Evolutionary conservation across 2,797 vertebrate genomes (phyloP), one percentile per base, ranked within the genome.

Genomic region (Channallabes apus): DNA sequence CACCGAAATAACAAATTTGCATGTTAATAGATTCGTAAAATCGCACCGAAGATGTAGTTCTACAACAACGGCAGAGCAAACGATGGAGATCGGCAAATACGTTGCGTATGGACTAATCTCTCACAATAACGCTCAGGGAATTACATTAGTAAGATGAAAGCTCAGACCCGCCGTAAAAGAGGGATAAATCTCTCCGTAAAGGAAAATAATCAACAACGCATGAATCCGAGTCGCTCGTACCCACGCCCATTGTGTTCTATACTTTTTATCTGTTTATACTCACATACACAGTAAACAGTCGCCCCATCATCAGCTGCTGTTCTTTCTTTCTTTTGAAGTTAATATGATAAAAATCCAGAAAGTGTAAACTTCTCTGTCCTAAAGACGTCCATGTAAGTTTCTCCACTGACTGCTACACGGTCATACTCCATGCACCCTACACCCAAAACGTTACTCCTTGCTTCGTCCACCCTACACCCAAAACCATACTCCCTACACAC

Each of bases 11-110:
- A 11, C 2, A 56, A 86, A 88, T 90, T 89, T 86, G 85, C 88
- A 91, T 89, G 88, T 91, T 90, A 91, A 90, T 86, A 89, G 91
- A 90, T 90, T 87, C 72, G 5, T 15, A n/a, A 18, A n/a, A 20
- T n/a, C 7, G n/a, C 46, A 15, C 38, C 0, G 46, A 4, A n/a
- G 17, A n/a, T 15, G 38, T 51, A n/a, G 12, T 71, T 71, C 18
- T 1, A 9, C 38, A 71, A 68, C 18, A 22, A 9, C 38, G 38
- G 20, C 18, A 38, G 67, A 3, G 32, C 18, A 22, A 69, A 38
- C 67, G 18, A 69, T 3, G 6, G 29, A 67, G 61, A 32, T 67
- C 32, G 9, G 27, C n/a, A 32, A 77, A 58, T n/a, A 61, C 24
- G 56, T 61, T 78, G 46, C 46, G 46, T 38, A 38, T 46, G n/a